Percentiles rank a stretch among this genome's conserved stretches.
phyloP scores from a whole-genome alignment of 2,797 vertebrate species.

The Tympanoctomys barrerae region DNA sequence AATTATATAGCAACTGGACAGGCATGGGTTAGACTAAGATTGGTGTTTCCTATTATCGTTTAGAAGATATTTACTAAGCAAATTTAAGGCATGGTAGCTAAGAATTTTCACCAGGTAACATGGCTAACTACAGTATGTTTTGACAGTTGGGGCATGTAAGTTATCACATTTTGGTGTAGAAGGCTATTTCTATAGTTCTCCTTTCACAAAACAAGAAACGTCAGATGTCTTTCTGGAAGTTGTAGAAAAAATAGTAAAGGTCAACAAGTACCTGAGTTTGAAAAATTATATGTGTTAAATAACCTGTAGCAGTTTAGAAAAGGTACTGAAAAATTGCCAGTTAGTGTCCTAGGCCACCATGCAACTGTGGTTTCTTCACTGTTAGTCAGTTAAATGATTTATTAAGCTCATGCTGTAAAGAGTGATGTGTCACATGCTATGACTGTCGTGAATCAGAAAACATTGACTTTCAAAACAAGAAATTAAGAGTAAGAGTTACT shows the following conservation, averaged over 20 bases:
- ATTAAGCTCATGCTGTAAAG: not conserved
- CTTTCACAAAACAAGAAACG: not conserved
- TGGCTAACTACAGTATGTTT: constrained; percentile 4
- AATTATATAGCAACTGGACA: not conserved
- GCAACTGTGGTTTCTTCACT: not conserved
- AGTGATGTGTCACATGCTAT: not conserved
- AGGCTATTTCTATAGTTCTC: not conserved
- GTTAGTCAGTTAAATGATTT: not conserved
- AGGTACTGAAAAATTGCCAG: not conserved
- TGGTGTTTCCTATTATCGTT: constrained; percentile 25
- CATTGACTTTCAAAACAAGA: constrained; percentile 11
- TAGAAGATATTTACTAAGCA: constrained; percentile 8
- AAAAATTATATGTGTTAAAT: constrained; percentile 33
- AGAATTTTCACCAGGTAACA: constrained; percentile 43
- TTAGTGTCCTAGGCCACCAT: not conserved
- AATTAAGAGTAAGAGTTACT: not conserved
- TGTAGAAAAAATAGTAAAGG: not conserved
- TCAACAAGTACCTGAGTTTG: not conserved
- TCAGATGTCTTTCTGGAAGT: not conserved
- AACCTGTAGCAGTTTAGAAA: not conserved
- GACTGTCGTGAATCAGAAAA: not conserved
- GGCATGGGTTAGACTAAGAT: not conserved
- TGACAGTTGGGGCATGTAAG: constrained; percentile 20
- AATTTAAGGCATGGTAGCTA: constrained; percentile 2
- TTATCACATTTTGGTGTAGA: constrained; percentile 16